Evolutionary conservation across 1,140 invertebrate genomes (phyloP).

Genomic region (Oncopodura yosiiana): DNA sequence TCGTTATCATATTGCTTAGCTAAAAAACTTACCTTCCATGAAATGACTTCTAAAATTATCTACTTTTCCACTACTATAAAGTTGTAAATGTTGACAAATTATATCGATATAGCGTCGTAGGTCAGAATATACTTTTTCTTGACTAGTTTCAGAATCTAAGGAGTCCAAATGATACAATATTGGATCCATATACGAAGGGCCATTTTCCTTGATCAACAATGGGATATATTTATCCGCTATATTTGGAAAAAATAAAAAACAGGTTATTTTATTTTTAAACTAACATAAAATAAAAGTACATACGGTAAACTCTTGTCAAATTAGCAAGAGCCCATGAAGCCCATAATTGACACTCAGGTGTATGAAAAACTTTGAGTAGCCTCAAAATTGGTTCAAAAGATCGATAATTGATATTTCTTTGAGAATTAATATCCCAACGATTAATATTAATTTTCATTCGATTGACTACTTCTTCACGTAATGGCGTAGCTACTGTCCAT

Average conservation of each 20-base stretch:
- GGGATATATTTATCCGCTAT: constrained; percentile 80
- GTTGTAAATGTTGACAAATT: too few species aligned
- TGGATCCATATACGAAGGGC: too few species aligned
- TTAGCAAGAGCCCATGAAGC: constrained; percentile 96
- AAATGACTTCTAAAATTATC: too few species aligned
- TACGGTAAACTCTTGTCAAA: constrained; percentile 82
- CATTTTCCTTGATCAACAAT: constrained; percentile 74
- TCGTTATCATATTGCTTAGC: too few species aligned
- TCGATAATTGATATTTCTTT: constrained; percentile 90
- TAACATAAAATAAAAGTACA: constrained; percentile 1
- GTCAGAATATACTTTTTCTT: too few species aligned
- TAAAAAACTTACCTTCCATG: too few species aligned
- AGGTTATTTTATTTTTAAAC: constrained; percentile 1
- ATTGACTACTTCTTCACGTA: constrained; percentile 60
- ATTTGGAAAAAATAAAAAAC: constrained; percentile 24
- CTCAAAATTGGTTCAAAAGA: constrained; percentile 85
- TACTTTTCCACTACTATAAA: too few species aligned
- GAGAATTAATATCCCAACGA: constrained; percentile 73
- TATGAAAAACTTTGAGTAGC: constrained; percentile 66
- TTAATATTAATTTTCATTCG: constrained; percentile 71
- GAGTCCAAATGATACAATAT: too few species aligned
- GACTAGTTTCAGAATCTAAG: too few species aligned
- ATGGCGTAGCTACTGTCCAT: constrained; percentile 65
- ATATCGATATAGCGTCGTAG: too few species aligned
- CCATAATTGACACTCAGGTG: constrained; percentile 87